phyloP scores from a whole-genome alignment of 2,888 invertebrate species.

The Blomia tropicalis region DNA sequence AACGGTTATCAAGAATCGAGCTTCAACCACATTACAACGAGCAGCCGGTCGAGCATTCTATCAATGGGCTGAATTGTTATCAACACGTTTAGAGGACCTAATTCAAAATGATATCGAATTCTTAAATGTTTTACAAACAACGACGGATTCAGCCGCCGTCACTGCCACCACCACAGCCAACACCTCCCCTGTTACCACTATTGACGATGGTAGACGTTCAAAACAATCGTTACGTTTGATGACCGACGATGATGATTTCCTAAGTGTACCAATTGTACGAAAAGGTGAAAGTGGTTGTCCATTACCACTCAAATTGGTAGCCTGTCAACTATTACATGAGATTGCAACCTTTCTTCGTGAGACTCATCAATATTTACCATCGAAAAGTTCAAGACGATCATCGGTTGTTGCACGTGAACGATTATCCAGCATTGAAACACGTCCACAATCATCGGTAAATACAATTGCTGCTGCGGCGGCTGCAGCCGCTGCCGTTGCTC shows the following conservation, averaged over 20 bases:
- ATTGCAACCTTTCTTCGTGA: conserved; percentile 92
- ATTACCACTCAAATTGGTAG: conserved; percentile 59
- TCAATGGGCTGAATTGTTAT: conserved; percentile 86
- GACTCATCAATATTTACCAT: conserved; percentile 59
- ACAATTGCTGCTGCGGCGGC: conserved; percentile 20
- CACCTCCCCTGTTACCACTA: conserved; percentile 15
- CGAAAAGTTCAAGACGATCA: conserved; percentile 32
- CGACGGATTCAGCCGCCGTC: not conserved
- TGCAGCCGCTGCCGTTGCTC: not conserved
- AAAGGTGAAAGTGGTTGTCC: conserved; percentile 52
- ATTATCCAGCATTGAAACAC: conserved; percentile 30
- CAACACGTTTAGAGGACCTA: conserved; percentile 75
- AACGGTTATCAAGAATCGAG: conserved; percentile 18
- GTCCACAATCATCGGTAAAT: conserved; percentile 55
- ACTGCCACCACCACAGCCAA: not conserved
- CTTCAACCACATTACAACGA: conserved; percentile 40
- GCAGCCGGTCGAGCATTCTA: conserved; percentile 93
- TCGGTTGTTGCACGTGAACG: conserved; percentile 29
- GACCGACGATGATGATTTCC: conserved; percentile 62
- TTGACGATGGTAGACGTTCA: conserved; percentile 36
- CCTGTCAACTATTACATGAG: conserved; percentile 84
- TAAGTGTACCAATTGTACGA: conserved; percentile 70
- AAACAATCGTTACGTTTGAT: conserved; percentile 35
- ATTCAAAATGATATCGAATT: conserved; percentile 52
- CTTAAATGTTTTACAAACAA: not conserved